Evolutionary conservation across 2,888 invertebrate species (phyloP), one percentile per base, ranked within the genome.

Genomic region (Drosophila tanythrix): DNA sequence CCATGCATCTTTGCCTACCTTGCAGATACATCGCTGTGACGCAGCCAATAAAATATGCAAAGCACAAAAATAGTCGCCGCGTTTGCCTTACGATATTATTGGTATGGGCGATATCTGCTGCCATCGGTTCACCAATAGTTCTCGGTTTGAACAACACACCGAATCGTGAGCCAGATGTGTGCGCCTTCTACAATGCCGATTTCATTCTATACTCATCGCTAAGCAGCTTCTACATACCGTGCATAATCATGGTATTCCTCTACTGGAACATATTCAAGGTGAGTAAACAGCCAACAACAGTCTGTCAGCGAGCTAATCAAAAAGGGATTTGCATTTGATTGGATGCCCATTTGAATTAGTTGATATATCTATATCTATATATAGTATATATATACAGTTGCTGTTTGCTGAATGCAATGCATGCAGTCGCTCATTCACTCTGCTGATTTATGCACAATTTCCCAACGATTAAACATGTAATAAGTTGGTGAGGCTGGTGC

Each of bases 191-290:
- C 94, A 99, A 99, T 94, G 97, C 98, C 83, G 98, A 99, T 94
- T 99, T 99, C 94, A 97, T 99, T 92, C 97, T 99, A 92, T 99
- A 98, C 94, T 99, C 99, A 18, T 99, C 99, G 63, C 95, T 99
- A 85, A 98, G 98, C 82, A 99, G 99, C 90, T 99, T 99, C 95
- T 99, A 99, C 94, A 98, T 99, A 91, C 99, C 99, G 43, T 98
- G 99, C 93, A 96, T 99, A 92, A 97, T 99, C 92, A 99, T 99
- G 99, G 97, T 99, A 93, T 97, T 97, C 93, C 96, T 99, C 70
- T 99, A 99, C 94, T 98, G 97, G 94, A 97, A 96, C 94, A 99
- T 99, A 94, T 99, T 99, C 94, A 97, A 97, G 96, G 98, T 99
- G 40, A 74, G 76, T 38, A 11, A 40, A 57, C 58, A 55, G 25